Evolutionary conservation across 2,888 invertebrate genomes (phyloP).

Genomic region (Ectemnius continuus): DNA sequence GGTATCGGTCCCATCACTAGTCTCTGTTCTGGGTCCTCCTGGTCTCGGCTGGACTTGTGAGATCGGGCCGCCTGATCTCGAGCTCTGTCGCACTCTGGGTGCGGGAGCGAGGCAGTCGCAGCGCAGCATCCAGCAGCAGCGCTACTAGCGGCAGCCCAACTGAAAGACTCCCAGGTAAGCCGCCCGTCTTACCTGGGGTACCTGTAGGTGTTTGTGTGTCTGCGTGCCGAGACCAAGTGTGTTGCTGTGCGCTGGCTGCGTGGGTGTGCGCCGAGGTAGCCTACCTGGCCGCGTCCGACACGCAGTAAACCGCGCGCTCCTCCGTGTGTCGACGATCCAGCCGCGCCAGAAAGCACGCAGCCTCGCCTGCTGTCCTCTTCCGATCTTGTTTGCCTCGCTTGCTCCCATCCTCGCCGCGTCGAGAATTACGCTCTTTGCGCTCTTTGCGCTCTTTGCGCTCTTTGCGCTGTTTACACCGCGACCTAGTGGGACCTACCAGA

Average conservation of each 20-base stretch:
- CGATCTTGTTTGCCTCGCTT: too few species aligned
- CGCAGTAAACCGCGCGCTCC: constrained; percentile 74
- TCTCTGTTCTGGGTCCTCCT: constrained; percentile 34
- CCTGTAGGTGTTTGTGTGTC: constrained; percentile 39
- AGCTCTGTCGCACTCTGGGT: constrained; percentile 48
- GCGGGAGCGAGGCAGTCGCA: constrained; percentile 60
- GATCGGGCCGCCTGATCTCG: constrained; percentile 42
- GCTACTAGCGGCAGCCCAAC: constrained; percentile 76
- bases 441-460: too few species aligned
- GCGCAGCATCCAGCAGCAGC: constrained; percentile 77
- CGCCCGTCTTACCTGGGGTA: constrained; percentile 29
- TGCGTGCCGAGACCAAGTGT: constrained; percentile 65
- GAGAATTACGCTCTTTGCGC: too few species aligned
- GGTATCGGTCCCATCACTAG: constrained; percentile 44
- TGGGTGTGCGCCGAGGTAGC: constrained; percentile 74
- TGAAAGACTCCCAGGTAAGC: constrained; percentile 69
- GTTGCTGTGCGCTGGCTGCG: constrained; percentile 59
- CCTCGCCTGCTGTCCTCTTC: background rate
- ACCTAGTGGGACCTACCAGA: too few species aligned
- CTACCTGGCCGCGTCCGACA: constrained; percentile 78
- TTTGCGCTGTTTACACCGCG: too few species aligned
- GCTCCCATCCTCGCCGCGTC: background rate
- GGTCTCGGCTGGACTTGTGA: constrained; percentile 47
- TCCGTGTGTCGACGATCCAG: constrained; percentile 46
- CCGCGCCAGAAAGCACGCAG: constrained; percentile 24